Base-by-base conservation (phyloP, 2,113 vertebrate genomes). In the Excalfactoria chinensis region DNA sequence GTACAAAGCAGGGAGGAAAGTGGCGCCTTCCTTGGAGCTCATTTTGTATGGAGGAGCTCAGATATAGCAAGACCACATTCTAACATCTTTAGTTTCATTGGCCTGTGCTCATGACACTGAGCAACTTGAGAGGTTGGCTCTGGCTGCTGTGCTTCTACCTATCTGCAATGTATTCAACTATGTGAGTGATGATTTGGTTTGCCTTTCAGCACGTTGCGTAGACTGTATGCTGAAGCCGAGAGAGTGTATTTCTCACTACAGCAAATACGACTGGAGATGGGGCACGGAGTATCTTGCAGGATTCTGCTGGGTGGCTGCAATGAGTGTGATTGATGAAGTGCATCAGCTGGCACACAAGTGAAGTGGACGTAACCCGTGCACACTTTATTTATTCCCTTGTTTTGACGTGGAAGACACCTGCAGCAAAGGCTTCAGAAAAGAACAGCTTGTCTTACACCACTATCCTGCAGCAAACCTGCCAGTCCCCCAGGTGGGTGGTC, bases 261-360 rank as follows among this genome's bases (percentile, higher is more conserved):
- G 73, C 30, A 43, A 66, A 58, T 9, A 32, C 0, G 6, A 20
- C 41, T 18, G 56, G n/a, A 18, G 23, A 58, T 7, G 46, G 41
- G 40, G 51, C 34, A 35, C 32, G 19, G 26, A 9, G 3, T 15
- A 48, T 21, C 84, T 40, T 62, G n/a, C 44, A 28, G 3, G 30
- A 8, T 35, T 28, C 55, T 44, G 58, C 23, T 11, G 72, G 37
- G 23, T 0, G 1, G 35, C 69, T 53, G 13, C 76, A 73, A 4
- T 0, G 1, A 5, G 1, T 2, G 26, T 1, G 13, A n/a, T 4
- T n/a, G 25, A 35, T 71, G 2, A 66, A 48, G 48, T 1, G 0
- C 35, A n/a, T 60, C 67, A 82, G 49, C 37, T 55, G 46, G 26
- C 4, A 5, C 0, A 10, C 16, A 21, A 44, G 9, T 10, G 21